Conservation (phyloP, 2,797 vertebrate species). For the Amazonetta brasiliensis region DNA sequence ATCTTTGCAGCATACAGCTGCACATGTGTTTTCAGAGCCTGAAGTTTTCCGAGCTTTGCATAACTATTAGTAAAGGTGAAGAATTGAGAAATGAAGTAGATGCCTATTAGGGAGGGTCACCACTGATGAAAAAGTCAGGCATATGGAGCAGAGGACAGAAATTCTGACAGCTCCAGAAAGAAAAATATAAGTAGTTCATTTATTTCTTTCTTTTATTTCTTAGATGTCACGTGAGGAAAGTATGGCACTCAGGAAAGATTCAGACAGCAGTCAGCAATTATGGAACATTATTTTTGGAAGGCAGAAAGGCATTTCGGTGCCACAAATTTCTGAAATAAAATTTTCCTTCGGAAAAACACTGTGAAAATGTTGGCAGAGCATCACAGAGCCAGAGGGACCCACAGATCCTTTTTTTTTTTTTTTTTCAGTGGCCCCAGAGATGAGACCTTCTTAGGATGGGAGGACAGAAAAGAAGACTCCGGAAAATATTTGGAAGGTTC, state of each 20-base stretch:
- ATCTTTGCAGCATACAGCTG: background rate
- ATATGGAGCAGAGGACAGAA: background rate
- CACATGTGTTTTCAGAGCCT: background rate
- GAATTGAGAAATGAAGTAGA: constrained; percentile 17
- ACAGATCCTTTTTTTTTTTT: background rate
- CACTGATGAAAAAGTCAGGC: background rate
- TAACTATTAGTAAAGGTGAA: constrained; percentile 23
- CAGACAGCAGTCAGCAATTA: background rate
- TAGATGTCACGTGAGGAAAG: background rate
- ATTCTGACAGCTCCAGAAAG: background rate
- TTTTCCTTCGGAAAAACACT: background rate
- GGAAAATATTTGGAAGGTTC: background rate
- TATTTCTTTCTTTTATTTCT: background rate
- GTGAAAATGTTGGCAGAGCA: background rate
- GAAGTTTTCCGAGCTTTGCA: background rate
- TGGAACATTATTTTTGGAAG: background rate
- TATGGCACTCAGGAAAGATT: background rate
- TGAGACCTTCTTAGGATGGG: background rate
- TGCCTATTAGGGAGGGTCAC: background rate
- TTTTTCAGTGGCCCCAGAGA: background rate
- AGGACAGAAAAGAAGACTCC: background rate
- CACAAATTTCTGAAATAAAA: background rate
- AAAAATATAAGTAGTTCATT: background rate
- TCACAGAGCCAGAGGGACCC: background rate
- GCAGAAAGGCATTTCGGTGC: background rate